Base-by-base conservation (phyloP, 2,797 vertebrate species). In the Ctenopoma multispine region DNA sequence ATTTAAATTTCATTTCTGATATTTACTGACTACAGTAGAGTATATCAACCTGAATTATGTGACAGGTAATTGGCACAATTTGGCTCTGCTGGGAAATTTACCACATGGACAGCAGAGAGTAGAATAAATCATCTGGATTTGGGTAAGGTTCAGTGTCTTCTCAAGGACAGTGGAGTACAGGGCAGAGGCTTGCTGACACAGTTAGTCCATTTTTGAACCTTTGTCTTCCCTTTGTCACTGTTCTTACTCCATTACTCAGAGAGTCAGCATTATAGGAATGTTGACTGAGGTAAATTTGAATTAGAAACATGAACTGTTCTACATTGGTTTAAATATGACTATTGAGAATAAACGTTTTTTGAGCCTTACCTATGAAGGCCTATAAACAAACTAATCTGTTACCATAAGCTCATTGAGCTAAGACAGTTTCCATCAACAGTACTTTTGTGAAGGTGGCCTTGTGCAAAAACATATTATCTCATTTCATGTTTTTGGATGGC, bases 251-350 rank as follows among this genome's bases (percentile, higher is more conserved):
- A 36, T 43, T 47, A 53, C 46, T 54, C 27, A 38, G 11, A 56
- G 38, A 46, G 38, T 40, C 15, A 31, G 10, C 13, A 51, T 38
- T 43, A 38, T 47, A 9, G 9, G 20, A 21, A 49, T 27, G 27
- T 50, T 62, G 5, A 60, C 46, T 21, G 15, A 40, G 58, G 14
- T 10, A 63, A 31, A 63, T 78, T 55, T 61, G 44, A 75, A 72
- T 63, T 71, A 43, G 54, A 75, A 71, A 56, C 38, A 61, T 36
- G 18, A 68, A 40, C 15, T 54, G 11, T 64, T 55, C 7, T 20
- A 55, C 12, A 15, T 57, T 61, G 46, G 63, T 79, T 59, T 46
- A 55, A 58, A 55, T 60, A 57, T 68, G 54, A 72, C 50, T 46
- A 50, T 38, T 44, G 27, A 70, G 53, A 66, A n/a, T 63, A 36